Evolutionary conservation across 2,888 invertebrate genomes (phyloP).

Genomic region (Unio pictorum): DNA sequence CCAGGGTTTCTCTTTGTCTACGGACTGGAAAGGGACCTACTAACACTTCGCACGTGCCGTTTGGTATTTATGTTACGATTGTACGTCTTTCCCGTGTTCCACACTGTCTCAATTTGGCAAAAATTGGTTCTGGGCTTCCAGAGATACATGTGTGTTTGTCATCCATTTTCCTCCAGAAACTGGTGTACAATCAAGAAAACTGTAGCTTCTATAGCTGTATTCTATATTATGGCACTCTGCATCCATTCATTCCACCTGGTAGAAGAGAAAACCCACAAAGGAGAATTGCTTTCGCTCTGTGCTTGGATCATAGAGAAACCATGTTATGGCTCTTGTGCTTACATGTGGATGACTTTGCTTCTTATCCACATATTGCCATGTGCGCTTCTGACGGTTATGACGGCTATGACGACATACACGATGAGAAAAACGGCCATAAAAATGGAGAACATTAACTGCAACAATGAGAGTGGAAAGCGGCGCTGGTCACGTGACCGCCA

Average conservation of each 20-base stretch:
- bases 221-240: constrained; percentile 23
- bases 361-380: too few species aligned
- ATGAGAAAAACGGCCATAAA: too few species aligned
- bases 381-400: too few species aligned
- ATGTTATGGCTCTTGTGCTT: constrained; percentile 21
- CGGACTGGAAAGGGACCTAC: background rate
- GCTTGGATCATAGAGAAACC: constrained; percentile 19
- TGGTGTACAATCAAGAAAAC: constrained; percentile 39
- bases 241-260: constrained; percentile 31
- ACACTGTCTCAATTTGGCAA: constrained; percentile 47
- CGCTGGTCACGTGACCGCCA: constrained; percentile 20
- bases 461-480: background rate
- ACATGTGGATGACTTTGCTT: too few species aligned
- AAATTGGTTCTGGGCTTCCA: constrained; percentile 38
- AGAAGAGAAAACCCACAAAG: constrained; percentile 12
- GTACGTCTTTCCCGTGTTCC: constrained; percentile 30
- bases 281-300: background rate
- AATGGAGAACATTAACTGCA: too few species aligned
- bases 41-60: constrained; percentile 12
- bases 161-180: constrained; percentile 32
- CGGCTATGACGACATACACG: too few species aligned
- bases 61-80: constrained; percentile 18
- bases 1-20: constrained; percentile 29
- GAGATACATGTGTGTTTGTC: constrained; percentile 43
- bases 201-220: constrained; percentile 19